These are phyloP conservation scores for Aegotheles bennettii DNA, from an alignment of 2,113 vertebrate genomes.

Conservation along the genomic window DNA sequence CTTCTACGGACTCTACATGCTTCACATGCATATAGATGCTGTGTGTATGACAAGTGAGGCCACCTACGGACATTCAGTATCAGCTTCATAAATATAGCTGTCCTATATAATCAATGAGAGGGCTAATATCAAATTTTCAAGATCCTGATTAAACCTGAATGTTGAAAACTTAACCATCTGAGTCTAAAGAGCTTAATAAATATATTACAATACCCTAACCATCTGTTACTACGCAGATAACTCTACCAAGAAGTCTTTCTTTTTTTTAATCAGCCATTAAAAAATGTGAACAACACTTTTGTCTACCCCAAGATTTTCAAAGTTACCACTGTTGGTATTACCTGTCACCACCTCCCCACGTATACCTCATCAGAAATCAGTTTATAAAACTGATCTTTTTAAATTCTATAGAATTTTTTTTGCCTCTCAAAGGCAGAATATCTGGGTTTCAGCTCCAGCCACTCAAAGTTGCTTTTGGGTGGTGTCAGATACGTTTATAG, in stretches of 20 bases:
- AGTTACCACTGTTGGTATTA: not conserved
- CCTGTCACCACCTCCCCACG: not conserved
- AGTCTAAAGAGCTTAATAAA: accelerated
- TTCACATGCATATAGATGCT: not conserved
- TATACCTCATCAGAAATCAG: not conserved
- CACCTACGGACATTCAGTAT: accelerated
- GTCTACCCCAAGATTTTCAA: not conserved
- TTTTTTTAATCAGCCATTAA: not conserved
- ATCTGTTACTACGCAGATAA: not conserved
- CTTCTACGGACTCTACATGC: not conserved
- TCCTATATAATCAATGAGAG: not conserved
- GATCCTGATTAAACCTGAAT: not conserved
- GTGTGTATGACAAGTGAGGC: accelerated
- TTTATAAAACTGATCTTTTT: not conserved
- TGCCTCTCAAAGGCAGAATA: not conserved
- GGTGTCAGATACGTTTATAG: not conserved
- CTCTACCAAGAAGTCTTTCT: not conserved
- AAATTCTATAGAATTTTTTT: not conserved
- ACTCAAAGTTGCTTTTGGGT: not conserved
- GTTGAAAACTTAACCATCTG: not conserved
- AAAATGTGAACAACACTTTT: accelerated
- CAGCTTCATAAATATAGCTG: not conserved
- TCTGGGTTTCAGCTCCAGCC: not conserved
- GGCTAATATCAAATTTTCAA: not conserved
- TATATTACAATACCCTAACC: not conserved